Evolutionary conservation across 2,113 vertebrate genomes (phyloP).

Genomic region (Sorex araneus): DNA sequence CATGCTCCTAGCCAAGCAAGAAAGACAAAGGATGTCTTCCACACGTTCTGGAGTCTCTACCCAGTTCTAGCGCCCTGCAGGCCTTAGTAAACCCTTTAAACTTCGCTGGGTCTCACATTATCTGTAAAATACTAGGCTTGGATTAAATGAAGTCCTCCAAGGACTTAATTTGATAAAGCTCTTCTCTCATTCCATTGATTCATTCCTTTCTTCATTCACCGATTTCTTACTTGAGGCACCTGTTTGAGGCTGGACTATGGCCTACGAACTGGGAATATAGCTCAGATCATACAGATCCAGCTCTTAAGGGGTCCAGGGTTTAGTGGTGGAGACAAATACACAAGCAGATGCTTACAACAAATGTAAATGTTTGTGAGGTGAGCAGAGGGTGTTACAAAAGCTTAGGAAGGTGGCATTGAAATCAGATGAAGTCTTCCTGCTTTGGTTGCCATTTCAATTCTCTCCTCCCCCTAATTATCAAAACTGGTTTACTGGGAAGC

Average conservation of each 20-base stretch:
- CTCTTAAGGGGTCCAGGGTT: background rate
- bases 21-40: background rate
- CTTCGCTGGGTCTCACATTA: background rate
- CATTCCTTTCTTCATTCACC: background rate
- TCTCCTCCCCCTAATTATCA: background rate
- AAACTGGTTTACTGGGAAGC: background rate
- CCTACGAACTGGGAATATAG: background rate
- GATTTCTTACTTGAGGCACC: background rate
- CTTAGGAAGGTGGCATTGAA: background rate
- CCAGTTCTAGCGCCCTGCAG: background rate
- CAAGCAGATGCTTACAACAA: background rate
- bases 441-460: constrained; percentile 40
- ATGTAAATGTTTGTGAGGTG: background rate
- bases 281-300: background rate
- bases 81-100: constrained; percentile 31
- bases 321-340: background rate
- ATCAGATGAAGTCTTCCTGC: background rate
- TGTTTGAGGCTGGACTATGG: background rate
- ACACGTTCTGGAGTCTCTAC: background rate
- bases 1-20: background rate
- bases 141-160: background rate
- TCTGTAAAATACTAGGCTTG: constrained; percentile 5
- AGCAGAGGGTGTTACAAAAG: background rate
- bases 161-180: background rate
- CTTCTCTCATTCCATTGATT: background rate